Conservation (phyloP, 2,113 vertebrate species). For the Leptodactylus fuscus region DNA sequence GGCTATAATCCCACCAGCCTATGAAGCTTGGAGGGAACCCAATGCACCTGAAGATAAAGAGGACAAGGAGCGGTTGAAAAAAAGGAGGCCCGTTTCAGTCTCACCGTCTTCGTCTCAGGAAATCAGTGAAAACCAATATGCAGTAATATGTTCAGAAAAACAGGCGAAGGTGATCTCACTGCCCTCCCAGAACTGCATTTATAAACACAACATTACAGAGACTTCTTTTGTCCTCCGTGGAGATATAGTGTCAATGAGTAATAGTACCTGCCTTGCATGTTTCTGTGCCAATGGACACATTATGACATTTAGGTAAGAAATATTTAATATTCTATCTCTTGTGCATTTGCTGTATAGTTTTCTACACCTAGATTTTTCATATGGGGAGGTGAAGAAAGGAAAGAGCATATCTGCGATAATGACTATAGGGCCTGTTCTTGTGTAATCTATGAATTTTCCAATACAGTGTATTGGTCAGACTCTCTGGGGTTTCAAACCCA, state of each 20-base stretch:
- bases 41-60: conserved; percentile 91
- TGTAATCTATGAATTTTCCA: no score
- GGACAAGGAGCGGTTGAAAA: conserved; percentile 89
- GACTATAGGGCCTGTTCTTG: background rate
- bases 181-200: conserved; percentile 93
- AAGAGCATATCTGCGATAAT: background rate
- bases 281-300: conserved; percentile 99
- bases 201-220: conserved; percentile 98
- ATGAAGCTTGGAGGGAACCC: conserved; percentile 90
- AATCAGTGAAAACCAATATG: conserved; percentile 92
- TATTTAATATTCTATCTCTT: background rate
- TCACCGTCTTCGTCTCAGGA: conserved; percentile 96
- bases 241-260: conserved; percentile 89
- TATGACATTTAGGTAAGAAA: conserved; percentile 95
- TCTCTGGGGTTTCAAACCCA: no score
- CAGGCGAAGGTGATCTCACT: conserved; percentile 96
- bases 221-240: conserved; percentile 94
- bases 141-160: conserved; percentile 97
- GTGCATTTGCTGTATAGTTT: background rate
- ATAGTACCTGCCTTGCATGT: conserved; percentile 90
- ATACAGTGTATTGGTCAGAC: no score
- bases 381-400: background rate
- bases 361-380: background rate
- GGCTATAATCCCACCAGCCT: conserved; percentile 81
- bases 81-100: conserved; percentile 91